Evolutionary conservation across 2,888 invertebrate genomes (phyloP).

Genomic region (Aphrophora alni): DNA sequence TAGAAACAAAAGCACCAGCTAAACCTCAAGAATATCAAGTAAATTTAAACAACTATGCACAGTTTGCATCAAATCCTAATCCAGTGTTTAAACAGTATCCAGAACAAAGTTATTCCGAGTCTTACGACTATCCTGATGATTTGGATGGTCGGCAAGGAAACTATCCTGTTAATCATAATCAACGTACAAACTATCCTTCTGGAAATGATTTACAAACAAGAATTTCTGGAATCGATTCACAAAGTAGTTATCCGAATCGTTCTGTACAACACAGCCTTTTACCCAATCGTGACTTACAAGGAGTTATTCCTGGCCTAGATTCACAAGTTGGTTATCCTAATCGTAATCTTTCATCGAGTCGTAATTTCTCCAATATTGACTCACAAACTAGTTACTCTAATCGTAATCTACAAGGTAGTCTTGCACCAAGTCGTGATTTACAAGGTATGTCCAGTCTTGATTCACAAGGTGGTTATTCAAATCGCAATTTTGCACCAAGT

Average conservation of each 20-base stretch:
- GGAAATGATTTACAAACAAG: not conserved
- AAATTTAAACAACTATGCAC: not conserved
- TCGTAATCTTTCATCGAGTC: too few species aligned
- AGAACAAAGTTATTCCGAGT: not conserved
- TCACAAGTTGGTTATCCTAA: not conserved
- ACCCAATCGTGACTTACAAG: not conserved
- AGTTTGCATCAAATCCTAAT: not conserved
- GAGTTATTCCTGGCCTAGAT: not conserved
- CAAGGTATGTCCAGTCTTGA: not conserved
- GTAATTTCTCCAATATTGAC: too few species aligned
- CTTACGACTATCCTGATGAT: not conserved
- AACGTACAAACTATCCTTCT: not conserved
- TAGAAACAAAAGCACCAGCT: too few species aligned
- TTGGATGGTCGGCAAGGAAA: too few species aligned
- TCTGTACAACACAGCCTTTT: not conserved
- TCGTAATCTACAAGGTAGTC: not conserved
- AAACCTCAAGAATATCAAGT: not conserved
- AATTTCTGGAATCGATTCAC: not conserved
- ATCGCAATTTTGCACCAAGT: not conserved
- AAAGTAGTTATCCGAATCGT: not conserved
- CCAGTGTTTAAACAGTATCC: not conserved
- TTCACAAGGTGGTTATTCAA: not conserved
- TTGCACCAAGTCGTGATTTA: not conserved
- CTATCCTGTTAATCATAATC: not conserved
- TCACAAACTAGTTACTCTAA: too few species aligned